Percentiles rank a stretch among this genome's conserved stretches.
Conservation (phyloP, 2,888 invertebrate genomes). For the Cyclophora punctaria region DNA sequence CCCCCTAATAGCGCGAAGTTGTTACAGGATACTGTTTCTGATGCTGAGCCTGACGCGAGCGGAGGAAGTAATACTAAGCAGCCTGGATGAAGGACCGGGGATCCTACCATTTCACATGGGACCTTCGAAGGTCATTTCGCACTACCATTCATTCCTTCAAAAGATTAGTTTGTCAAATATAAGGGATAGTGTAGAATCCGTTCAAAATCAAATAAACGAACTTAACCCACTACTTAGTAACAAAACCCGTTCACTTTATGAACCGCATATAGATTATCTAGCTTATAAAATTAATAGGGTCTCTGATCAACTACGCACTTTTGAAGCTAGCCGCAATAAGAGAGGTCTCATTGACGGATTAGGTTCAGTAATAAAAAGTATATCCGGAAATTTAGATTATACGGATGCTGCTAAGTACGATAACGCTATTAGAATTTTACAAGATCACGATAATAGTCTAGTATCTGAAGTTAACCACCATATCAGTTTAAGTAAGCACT, state of each 20-base stretch:
- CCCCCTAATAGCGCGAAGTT: conserved; percentile 15
- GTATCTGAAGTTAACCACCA: conserved; percentile 16
- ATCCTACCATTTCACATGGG: conserved; percentile 12
- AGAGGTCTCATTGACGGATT: conserved; percentile 8
- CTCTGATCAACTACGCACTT: neutral
- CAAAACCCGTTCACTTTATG: neutral
- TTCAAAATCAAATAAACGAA: neutral
- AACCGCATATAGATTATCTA: neutral
- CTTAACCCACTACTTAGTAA: neutral
- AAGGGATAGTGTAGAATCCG: neutral
- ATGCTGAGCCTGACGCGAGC: neutral
- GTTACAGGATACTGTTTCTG: conserved; percentile 17
- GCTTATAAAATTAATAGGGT: neutral
- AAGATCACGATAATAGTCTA: conserved; percentile 15
- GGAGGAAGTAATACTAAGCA: conserved; percentile 9
- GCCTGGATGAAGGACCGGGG: conserved; percentile 14
- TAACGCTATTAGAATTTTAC: conserved; percentile 14
- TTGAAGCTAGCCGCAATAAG: conserved; percentile 1
- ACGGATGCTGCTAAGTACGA: conserved; percentile 19
- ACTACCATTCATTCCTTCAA: neutral
- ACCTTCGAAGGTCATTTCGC: neutral
- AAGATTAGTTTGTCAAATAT: neutral
- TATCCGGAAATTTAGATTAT: conserved; percentile 8
- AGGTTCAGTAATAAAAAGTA: conserved; percentile 7
- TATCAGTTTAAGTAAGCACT: conserved; percentile 17